These are phyloP conservation scores for Rynchops niger DNA, from an alignment of 2,113 vertebrate genomes.

Conservation along the genomic window DNA sequence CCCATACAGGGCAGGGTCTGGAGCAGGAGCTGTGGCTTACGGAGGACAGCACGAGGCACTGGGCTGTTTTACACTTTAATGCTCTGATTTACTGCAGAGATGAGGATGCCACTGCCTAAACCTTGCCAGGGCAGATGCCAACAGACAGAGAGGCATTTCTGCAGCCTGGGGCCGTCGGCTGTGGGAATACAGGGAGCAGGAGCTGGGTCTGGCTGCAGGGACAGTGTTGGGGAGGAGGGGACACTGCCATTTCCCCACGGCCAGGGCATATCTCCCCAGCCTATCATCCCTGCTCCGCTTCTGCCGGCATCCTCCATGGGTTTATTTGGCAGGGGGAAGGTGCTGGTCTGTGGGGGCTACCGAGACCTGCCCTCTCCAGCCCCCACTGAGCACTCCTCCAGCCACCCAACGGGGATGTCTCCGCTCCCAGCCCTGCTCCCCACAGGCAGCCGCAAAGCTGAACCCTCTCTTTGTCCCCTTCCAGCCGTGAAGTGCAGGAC, in stretches of 20 bases:
- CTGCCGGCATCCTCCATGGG: not conserved
- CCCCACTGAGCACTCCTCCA: too few species aligned
- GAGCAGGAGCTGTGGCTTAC: not conserved
- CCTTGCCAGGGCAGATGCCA: not conserved
- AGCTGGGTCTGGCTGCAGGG: not conserved
- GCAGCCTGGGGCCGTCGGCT: rapidly evolving
- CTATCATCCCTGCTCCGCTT: rapidly evolving
- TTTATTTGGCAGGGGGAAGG: not conserved
- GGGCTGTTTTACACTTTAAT: not conserved
- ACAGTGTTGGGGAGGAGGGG: not conserved
- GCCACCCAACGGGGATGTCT: not conserved
- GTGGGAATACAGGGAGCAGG: not conserved
- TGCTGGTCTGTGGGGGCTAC: not conserved
- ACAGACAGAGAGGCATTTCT: not conserved
- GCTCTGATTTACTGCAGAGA: not conserved
- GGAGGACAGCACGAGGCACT: not conserved
- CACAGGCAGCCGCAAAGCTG: rapidly evolving
- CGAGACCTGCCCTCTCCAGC: not conserved
- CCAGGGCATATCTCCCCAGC: not conserved
- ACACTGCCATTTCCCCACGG: not conserved
- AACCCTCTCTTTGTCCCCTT: not conserved
- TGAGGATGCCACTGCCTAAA: not conserved
- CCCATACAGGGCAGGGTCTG: rapidly evolving
- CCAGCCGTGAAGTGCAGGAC: conserved; percentile 83
- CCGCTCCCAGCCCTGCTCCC: not conserved